phyloP scores from a whole-genome alignment of 2,113 vertebrate species.

The Spheniscus mendiculus region DNA sequence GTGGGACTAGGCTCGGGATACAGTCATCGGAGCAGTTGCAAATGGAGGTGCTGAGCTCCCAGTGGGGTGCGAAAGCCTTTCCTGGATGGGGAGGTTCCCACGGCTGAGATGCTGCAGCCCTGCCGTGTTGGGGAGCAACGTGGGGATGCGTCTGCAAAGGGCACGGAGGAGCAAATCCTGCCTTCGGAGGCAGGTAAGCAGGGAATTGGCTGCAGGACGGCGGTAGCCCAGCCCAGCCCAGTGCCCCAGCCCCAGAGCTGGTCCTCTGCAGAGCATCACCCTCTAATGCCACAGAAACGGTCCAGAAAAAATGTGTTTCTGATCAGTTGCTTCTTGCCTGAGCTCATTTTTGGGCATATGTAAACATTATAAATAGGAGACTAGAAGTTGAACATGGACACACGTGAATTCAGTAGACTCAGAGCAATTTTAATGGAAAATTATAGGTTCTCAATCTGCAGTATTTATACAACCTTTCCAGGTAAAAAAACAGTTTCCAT shows the following conservation, averaged over 20 bases:
- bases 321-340: background rate
- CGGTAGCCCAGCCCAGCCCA: background rate
- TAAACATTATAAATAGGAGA: slow-evolving; percentile 1
- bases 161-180: background rate
- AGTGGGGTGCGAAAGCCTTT: background rate
- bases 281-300: background rate
- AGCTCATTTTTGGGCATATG: background rate
- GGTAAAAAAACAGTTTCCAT: slow-evolving; percentile 29
- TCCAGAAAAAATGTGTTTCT: background rate
- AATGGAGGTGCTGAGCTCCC: background rate
- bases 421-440: slow-evolving; percentile 48
- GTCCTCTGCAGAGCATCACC: background rate
- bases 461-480: slow-evolving; percentile 55
- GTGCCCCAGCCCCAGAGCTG: background rate
- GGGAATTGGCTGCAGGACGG: background rate
- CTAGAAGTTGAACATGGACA: background rate
- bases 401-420: slow-evolving; percentile 28
- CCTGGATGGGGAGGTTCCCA: background rate
- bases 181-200: background rate
- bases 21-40: accelerated
- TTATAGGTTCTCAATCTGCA: slow-evolving; percentile 39
- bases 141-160: background rate
- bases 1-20: background rate
- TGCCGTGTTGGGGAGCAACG: accelerated
- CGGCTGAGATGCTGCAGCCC: background rate